Evolutionary conservation across 2,797 vertebrate species (phyloP).

Genomic region (Austrolebias charrua): DNA sequence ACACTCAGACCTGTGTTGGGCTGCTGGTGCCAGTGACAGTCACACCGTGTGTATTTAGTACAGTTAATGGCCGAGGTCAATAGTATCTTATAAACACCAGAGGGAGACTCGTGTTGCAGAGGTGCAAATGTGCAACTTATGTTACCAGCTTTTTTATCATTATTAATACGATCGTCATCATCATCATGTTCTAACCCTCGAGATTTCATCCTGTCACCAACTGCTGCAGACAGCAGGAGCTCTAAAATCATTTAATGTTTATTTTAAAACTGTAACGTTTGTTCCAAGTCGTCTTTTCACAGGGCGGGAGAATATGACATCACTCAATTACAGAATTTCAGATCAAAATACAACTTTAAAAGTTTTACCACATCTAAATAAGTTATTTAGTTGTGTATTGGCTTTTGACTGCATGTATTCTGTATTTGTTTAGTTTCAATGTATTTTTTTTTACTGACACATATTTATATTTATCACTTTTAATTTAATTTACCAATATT

Average conservation of each 20-base stretch:
- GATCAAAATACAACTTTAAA: too few relatives aligned
- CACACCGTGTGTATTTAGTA: conserved; percentile 6
- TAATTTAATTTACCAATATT: too few relatives aligned
- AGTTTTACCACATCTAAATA: neutral
- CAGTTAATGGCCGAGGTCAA: conserved; percentile 33
- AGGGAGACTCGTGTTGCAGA: conserved; percentile 58
- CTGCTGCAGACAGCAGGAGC: neutral
- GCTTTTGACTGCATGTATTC: too few relatives aligned
- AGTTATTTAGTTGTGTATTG: neutral
- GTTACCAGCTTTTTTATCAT: conserved; percentile 42
- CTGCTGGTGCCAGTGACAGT: conserved; percentile 24
- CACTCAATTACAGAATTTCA: too few relatives aligned
- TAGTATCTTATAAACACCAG: conserved; percentile 60
- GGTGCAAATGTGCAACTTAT: conserved; percentile 51
- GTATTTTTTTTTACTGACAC: too few relatives aligned
- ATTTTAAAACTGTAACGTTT: neutral
- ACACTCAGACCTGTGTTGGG: neutral
- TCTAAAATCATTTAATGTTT: neutral
- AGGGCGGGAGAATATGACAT: too few relatives aligned
- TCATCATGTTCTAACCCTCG: conserved; percentile 8
- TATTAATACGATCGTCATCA: conserved; percentile 5
- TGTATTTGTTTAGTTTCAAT: too few relatives aligned
- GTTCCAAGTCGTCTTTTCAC: neutral
- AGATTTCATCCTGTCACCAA: conserved; percentile 20
- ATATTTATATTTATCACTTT: too few relatives aligned